These are phyloP conservation scores for Eleginops maclovinus DNA, from an alignment of 2,113 vertebrate genomes.

Conservation along the genomic window DNA sequence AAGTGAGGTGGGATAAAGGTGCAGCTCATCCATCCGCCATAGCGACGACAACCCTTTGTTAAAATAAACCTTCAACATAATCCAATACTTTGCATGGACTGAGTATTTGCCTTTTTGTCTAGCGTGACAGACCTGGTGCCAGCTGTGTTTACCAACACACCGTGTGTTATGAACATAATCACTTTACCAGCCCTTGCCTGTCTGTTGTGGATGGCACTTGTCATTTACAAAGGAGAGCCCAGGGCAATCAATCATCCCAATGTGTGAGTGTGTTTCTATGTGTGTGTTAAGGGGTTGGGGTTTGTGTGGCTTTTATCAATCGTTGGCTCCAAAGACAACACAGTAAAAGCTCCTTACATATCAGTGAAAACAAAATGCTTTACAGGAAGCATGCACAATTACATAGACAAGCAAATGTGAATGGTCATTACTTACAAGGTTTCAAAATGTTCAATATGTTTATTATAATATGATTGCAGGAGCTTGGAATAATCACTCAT, in stretches of 20 bases:
- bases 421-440: background rate
- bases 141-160: constrained; percentile 78
- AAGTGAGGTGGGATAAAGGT: constrained; percentile 75
- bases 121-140: constrained; percentile 69
- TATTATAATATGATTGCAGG: background rate
- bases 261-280: constrained; percentile 37
- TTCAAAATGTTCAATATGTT: background rate
- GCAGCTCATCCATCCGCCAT: constrained; percentile 53
- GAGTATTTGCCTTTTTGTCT: constrained; percentile 60
- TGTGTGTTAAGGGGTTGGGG: constrained; percentile 19
- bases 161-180: constrained; percentile 77
- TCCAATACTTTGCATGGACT: constrained; percentile 57
- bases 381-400: background rate
- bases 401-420: background rate
- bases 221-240: constrained; percentile 75
- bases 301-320: constrained; percentile 30
- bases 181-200: constrained; percentile 75
- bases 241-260: constrained; percentile 71
- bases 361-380: constrained; percentile 3
- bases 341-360: constrained; percentile 27
- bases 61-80: constrained; percentile 53
- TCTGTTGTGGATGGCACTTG: constrained; percentile 82
- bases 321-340: constrained; percentile 7
- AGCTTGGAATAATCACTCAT: background rate
- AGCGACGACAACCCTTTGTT: constrained; percentile 37